Conservation (phyloP, 2,797 vertebrate species). For the Nyctibius grandis region DNA sequence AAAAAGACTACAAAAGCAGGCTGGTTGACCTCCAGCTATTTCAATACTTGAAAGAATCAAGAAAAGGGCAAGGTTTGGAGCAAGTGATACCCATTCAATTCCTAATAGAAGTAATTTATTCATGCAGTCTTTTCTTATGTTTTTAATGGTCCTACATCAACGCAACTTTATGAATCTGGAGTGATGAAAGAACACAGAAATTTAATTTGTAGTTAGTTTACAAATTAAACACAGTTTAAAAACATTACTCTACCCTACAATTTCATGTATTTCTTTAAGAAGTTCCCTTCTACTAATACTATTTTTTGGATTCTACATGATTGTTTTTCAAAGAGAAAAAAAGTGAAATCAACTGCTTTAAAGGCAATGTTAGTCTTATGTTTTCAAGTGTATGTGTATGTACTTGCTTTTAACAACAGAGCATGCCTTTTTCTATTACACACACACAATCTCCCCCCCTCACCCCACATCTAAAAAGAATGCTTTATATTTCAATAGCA, state of each 20-base stretch:
- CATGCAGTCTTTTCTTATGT: background rate
- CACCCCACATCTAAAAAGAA: background rate
- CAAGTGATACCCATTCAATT: background rate
- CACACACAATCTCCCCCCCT: background rate
- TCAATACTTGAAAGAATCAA: background rate
- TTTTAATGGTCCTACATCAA: background rate
- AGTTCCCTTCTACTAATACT: background rate
- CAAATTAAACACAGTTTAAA: background rate
- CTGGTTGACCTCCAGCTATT: slow-evolving; percentile 9
- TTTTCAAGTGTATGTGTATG: background rate
- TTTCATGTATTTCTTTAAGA: background rate
- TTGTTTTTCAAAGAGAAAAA: background rate
- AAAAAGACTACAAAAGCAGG: background rate
- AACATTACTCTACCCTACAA: background rate
- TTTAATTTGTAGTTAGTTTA: background rate
- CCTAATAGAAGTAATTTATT: background rate
- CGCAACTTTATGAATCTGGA: background rate
- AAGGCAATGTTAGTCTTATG: background rate
- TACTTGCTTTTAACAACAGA: background rate
- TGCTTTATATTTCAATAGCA: background rate
- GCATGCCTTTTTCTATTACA: background rate
- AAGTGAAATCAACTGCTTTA: background rate
- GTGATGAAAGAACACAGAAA: background rate
- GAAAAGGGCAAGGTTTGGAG: background rate
- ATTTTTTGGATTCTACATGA: background rate